Conservation (phyloP, 2,797 vertebrate genomes). For the Notolepis coatsorum region DNA sequence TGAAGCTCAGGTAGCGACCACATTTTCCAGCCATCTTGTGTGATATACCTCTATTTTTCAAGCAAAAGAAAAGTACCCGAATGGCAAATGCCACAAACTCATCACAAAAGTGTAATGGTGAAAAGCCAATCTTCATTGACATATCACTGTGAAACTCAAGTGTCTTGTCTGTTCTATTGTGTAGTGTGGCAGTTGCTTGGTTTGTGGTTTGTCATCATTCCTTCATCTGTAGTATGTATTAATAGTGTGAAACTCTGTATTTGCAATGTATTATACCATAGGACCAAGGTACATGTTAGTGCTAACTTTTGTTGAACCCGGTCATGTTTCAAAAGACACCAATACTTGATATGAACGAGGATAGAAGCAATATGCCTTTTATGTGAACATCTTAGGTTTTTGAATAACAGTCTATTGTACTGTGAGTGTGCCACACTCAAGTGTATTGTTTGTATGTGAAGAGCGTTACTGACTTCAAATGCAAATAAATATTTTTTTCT, state of each 20-base stretch:
- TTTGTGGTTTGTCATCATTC: constrained; percentile 16
- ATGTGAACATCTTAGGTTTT: not conserved
- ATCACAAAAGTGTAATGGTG: not conserved
- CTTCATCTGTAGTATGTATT: not conserved
- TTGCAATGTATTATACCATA: constrained; percentile 2
- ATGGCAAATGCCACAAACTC: constrained; percentile 16
- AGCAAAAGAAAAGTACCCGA: constrained; percentile 18
- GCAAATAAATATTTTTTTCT: constrained; percentile 29
- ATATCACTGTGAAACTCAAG: constrained; percentile 30
- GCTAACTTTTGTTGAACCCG: not conserved
- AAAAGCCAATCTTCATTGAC: constrained; percentile 21
- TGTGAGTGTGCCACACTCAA: constrained; percentile 42
- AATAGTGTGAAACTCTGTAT: not conserved
- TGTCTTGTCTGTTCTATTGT: constrained; percentile 11
- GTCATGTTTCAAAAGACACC: not conserved
- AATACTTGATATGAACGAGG: not conserved
- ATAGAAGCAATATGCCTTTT: constrained; percentile 13
- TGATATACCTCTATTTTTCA: constrained; percentile 44
- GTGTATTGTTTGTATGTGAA: constrained; percentile 41
- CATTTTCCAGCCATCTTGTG: constrained; percentile 44
- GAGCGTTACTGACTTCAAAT: constrained; percentile 9
- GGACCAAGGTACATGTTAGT: not conserved
- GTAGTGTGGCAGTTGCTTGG: constrained; percentile 22
- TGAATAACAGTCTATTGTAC: constrained; percentile 1
- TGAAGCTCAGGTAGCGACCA: constrained; percentile 58